phyloP scores from a whole-genome alignment of 2,797 vertebrate genomes.

The Rhinogobio ventralis region DNA sequence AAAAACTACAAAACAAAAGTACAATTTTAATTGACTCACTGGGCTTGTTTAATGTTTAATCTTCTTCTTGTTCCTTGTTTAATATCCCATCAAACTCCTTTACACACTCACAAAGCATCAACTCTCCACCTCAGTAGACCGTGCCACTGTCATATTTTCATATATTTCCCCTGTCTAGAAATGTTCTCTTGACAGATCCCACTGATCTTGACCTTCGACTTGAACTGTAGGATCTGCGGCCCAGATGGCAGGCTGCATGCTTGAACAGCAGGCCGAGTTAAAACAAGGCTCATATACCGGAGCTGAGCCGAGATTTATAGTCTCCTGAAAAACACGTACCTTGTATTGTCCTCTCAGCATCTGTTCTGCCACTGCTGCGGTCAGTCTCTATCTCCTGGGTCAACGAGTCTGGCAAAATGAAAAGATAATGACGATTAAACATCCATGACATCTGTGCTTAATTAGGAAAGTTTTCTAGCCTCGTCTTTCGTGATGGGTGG shows the following conservation, averaged over 20 bases:
- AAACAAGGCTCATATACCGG: constrained; percentile 89
- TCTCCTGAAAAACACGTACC: constrained; percentile 97
- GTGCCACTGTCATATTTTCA: constrained; percentile 30
- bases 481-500: constrained; percentile 52
- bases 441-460: constrained; percentile 76
- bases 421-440: constrained; percentile 91
- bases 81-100: constrained; percentile 30
- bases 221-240: constrained; percentile 91
- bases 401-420: constrained; percentile 95
- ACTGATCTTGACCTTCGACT: constrained; percentile 94
- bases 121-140: not conserved
- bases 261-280: constrained; percentile 95
- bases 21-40: constrained; percentile 24
- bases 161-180: constrained; percentile 40
- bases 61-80: constrained; percentile 2
- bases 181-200: constrained; percentile 69
- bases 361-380: constrained; percentile 99
- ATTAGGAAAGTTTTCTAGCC: constrained; percentile 61
- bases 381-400: constrained; percentile 99
- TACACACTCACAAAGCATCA: not conserved
- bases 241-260: constrained; percentile 98
- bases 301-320: constrained; percentile 95
- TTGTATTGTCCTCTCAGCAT: constrained; percentile 99
- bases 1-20: constrained; percentile 41
- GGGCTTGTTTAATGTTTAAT: constrained; percentile 38